Percentiles rank a stretch among this genome's conserved stretches.
phyloP scores from a whole-genome alignment of 2,888 invertebrate genomes.

The Campaea margaritaria region DNA sequence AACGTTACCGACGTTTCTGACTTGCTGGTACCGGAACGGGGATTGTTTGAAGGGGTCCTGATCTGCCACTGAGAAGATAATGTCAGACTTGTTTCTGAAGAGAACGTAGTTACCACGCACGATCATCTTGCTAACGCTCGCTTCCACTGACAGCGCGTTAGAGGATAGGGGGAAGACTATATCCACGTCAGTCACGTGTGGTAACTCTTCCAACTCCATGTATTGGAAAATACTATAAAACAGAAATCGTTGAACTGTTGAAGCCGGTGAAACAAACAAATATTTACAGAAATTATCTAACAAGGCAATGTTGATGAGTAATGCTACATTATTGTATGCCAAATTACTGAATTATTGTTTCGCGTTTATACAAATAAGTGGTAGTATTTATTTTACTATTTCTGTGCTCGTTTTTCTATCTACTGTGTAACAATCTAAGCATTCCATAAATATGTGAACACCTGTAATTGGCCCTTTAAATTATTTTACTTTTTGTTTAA shows the following conservation, averaged over 20 bases:
- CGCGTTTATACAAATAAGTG: too few relatives aligned
- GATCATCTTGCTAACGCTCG: conserved; percentile 58
- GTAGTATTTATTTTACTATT: too few relatives aligned
- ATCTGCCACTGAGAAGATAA: conserved; percentile 42
- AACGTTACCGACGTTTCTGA: conserved; percentile 53
- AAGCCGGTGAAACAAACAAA: too few relatives aligned
- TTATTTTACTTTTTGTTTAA: too few relatives aligned
- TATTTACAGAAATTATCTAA: too few relatives aligned
- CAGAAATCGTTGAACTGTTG: not conserved
- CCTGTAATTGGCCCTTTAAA: too few relatives aligned
- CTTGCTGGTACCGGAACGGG: conserved; percentile 65
- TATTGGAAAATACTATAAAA: conserved; percentile 57
- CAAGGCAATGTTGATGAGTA: too few relatives aligned
- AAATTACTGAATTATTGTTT: too few relatives aligned
- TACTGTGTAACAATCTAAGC: too few relatives aligned
- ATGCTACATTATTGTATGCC: too few relatives aligned
- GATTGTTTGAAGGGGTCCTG: conserved; percentile 50
- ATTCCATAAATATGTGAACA: too few relatives aligned
- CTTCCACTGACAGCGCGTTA: conserved; percentile 58
- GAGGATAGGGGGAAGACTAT: conserved; percentile 55
- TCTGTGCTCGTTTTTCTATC: too few relatives aligned
- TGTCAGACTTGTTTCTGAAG: conserved; percentile 57
- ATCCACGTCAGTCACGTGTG: conserved; percentile 50
- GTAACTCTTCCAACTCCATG: conserved; percentile 52
- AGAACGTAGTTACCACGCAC: conserved; percentile 56